Conservation (phyloP, 2,113 vertebrate species). For the Lophura nycthemera region DNA sequence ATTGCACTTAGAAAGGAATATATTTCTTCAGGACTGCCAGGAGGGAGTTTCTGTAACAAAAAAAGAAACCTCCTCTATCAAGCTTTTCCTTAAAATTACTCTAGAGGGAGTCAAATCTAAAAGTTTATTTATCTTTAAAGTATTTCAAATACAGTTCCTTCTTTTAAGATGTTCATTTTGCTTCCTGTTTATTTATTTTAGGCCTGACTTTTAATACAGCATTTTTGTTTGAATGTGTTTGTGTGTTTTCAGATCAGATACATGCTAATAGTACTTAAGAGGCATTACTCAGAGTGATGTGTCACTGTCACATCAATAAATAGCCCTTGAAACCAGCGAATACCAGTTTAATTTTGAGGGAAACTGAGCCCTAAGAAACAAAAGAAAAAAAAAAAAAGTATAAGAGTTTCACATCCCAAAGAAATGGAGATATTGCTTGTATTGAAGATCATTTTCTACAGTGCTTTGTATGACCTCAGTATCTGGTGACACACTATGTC, state of each 20-base stretch:
- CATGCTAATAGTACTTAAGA: slow-evolving; percentile 44
- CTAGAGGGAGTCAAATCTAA: slow-evolving; percentile 98
- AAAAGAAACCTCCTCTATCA: slow-evolving; percentile 33
- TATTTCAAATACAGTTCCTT: slow-evolving; percentile 51
- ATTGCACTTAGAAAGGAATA: not conserved
- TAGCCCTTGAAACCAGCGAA: not conserved
- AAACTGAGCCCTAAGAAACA: not conserved
- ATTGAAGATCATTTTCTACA: not conserved
- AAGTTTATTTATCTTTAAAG: slow-evolving; percentile 79
- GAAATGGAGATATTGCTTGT: not conserved
- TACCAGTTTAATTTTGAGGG: slow-evolving; percentile 8
- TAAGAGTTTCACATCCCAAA: not conserved
- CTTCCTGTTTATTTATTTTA: slow-evolving; percentile 67
- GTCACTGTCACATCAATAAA: slow-evolving; percentile 42
- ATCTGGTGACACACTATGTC: not conserved
- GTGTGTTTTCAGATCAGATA: slow-evolving; percentile 33
- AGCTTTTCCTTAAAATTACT: slow-evolving; percentile 84
- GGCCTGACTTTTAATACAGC: slow-evolving; percentile 37
- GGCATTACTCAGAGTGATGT: not conserved
- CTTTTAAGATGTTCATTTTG: slow-evolving; percentile 50
- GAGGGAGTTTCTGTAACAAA: not conserved
- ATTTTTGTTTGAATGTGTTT: slow-evolving; percentile 40
- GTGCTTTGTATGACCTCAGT: not conserved
- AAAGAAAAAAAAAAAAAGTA: slow-evolving; percentile 15
- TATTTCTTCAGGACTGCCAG: not conserved